A percentile compares a stretch with the other conserved stretches of the same genome.
These are phyloP conservation scores for Melinopterus prodromus DNA, from an alignment of 2,888 invertebrate genomes.

Conservation along the genomic window DNA sequence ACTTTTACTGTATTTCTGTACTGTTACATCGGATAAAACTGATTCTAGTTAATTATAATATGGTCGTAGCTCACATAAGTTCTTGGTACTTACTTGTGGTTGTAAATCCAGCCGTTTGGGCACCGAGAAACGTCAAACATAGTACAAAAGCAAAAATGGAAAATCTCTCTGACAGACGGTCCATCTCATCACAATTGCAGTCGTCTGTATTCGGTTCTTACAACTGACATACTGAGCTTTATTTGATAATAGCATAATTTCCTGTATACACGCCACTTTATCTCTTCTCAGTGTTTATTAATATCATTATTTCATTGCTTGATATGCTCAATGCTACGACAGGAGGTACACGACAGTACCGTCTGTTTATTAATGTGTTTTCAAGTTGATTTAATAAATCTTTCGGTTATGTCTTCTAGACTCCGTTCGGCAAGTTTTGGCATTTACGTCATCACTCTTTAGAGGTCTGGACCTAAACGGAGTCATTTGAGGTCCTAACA, in stretches of 20 bases:
- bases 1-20: no score
- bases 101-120: not conserved
- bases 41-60: no score
- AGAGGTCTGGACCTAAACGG: no score
- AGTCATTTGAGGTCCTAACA: no score
- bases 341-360: not conserved
- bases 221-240: not conserved
- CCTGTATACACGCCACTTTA: not conserved
- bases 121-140: not conserved
- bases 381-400: not conserved
- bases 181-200: not conserved
- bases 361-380: not conserved
- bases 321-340: not conserved
- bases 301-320: not conserved
- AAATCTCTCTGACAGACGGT: not conserved
- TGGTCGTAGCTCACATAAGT: no score
- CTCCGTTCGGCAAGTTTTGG: no score
- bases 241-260: not conserved
- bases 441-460: no score
- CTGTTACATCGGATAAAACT: no score
- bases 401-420: not conserved
- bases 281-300: not conserved
- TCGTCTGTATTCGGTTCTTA: not conserved
- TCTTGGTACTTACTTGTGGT: not conserved
- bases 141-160: not conserved